Evolutionary conservation across 1,140 invertebrate genomes (phyloP), one percentile per base, ranked within the genome.

Genomic region (Contarinia nasturtii): DNA sequence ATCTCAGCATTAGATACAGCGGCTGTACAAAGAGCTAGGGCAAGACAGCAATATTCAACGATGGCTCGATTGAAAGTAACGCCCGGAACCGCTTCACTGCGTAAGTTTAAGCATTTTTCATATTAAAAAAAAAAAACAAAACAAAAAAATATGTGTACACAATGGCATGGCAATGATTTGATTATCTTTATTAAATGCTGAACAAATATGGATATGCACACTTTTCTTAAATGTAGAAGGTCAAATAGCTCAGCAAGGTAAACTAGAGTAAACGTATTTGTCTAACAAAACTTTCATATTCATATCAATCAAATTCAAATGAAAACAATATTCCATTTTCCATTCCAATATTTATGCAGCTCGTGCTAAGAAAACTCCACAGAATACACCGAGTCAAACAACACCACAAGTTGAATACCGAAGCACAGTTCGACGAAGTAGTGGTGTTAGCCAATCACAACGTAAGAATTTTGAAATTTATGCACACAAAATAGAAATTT

Each of bases 1-100:
- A 89, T 86, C 57, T 93, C 89, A 53, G 90, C 90, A 37, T 86
- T 94, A 57, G 91, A 96, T 71, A 73, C 89, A 46, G 84, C 85
- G 54, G 86, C 87, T 10, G 87, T 80, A 20, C 81, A 88, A 63
- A 68, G 87, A 46, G 87, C 87, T 15, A 82, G 85, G 54, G 82
- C 79, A 0, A 70, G 86, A 48, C 76, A 80, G 33, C 74, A 83
- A 51, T 88, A 87, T 63, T 81, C 82, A 17, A 76, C 79, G 51
- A 72, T 85, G 60, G 76, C 76, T 41, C 67, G 84, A 21, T 74
- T 80, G 49, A 85, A 85, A 66, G 67, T 76, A 37, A 73, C 75
- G 44, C 72, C 75, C 49, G 77, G 74, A 52, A 75, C 72, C 0
- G 80, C 79, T 21, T 82, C 80, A 52, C 61, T 81, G 57, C 78